These are phyloP conservation scores for Ecdyonurus torrentis DNA, from an alignment of 2,888 invertebrate genomes.

Conservation along the genomic window DNA sequence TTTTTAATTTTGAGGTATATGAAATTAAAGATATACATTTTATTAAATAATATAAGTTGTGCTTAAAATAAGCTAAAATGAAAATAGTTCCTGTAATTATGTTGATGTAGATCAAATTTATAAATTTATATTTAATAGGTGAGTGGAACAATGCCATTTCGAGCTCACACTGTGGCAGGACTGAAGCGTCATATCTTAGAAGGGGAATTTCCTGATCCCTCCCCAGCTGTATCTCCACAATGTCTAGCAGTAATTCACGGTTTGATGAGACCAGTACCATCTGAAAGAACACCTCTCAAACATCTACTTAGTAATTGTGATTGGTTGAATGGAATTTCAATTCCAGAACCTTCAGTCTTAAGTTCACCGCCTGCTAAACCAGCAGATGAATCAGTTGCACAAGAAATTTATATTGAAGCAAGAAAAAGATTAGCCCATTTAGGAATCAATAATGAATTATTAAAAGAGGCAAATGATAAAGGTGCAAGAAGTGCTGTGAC, in stretches of 20 bases:
- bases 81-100: too few species aligned
- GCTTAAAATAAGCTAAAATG: too few species aligned
- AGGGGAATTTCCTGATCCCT: conserved; percentile 39
- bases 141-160: conserved; percentile 63
- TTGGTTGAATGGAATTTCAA: conserved; percentile 32
- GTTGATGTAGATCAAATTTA: too few species aligned
- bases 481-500: conserved; percentile 47
- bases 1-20: too few species aligned
- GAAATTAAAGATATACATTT: too few species aligned
- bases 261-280: conserved; percentile 31
- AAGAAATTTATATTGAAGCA: conserved; percentile 29
- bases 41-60: too few species aligned
- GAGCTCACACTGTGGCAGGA: conserved; percentile 54
- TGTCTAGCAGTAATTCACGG: conserved; percentile 35
- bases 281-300: conserved; percentile 29
- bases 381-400: not conserved
- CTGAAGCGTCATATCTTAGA: conserved; percentile 49
- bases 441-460: conserved; percentile 40
- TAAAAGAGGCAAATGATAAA: conserved; percentile 33
- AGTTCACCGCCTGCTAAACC: not conserved
- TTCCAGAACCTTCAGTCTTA: conserved; percentile 10
- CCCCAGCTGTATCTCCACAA: conserved; percentile 29
- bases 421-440: conserved; percentile 33
- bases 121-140: too few species aligned
- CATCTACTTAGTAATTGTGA: conserved; percentile 32